A percentile compares a stretch with the other conserved stretches of the same genome.
phyloP scores from a whole-genome alignment of 2,797 vertebrate species.

The Cryptoblepharus egeriae region DNA sequence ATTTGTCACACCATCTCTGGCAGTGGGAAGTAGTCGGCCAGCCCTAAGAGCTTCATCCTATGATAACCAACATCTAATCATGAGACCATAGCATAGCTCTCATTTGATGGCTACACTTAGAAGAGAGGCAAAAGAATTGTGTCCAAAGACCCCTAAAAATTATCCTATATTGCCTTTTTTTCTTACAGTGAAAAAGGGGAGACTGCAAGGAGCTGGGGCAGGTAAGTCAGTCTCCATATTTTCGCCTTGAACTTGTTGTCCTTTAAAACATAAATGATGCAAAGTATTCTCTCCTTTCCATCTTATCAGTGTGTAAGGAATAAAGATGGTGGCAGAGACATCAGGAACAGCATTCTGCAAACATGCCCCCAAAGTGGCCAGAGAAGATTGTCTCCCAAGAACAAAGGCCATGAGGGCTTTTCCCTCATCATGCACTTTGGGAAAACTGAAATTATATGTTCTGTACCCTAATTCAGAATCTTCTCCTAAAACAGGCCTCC shows the following conservation, averaged over 20 bases:
- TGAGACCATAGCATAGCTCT: too few species aligned
- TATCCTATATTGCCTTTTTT: neutral
- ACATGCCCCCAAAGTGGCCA: neutral
- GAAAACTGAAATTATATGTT: neutral
- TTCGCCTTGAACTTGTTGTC: neutral
- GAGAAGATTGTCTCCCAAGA: neutral
- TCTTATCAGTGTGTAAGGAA: neutral
- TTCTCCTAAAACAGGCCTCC: too few species aligned
- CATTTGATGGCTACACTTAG: too few species aligned
- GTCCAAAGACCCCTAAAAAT: neutral
- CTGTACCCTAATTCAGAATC: neutral
- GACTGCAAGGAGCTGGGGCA: slow-evolving; percentile 51
- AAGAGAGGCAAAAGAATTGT: neutral
- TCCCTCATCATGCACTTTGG: too few species aligned
- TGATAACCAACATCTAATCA: too few species aligned
- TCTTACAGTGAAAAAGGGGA: slow-evolving; percentile 71
- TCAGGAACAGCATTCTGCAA: neutral
- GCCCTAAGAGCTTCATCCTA: too few species aligned
- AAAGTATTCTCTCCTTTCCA: rapidly evolving
- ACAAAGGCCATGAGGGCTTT: neutral
- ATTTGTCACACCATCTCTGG: too few species aligned
- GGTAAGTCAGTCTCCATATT: slow-evolving; percentile 65
- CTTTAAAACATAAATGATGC: too few species aligned
- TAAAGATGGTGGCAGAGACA: neutral
- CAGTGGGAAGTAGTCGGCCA: too few species aligned